Conservation (phyloP, 1,140 invertebrate genomes). For the Platyscapa corneri region DNA sequence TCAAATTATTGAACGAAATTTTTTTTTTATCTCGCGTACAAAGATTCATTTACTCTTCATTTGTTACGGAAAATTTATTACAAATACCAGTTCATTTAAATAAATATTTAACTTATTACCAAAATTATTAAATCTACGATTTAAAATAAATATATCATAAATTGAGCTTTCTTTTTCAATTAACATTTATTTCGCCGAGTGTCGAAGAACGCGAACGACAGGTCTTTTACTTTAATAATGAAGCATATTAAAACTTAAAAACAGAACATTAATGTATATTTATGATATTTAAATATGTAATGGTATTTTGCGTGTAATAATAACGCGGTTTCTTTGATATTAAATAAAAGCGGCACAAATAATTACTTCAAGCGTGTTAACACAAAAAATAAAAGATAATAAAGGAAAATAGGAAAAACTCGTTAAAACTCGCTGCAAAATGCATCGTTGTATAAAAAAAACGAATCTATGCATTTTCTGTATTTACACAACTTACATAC, state of each 20-base stretch:
- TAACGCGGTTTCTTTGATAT: constrained; percentile 2
- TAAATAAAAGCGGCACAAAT: constrained; percentile 47
- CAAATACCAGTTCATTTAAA: no score
- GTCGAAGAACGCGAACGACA: not conserved
- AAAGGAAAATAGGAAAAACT: constrained; percentile 24
- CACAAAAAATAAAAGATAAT: constrained; percentile 48
- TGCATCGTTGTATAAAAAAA: constrained; percentile 6
- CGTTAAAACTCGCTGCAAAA: not conserved
- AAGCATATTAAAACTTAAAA: not conserved
- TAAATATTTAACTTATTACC: no score
- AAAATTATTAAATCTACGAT: not conserved
- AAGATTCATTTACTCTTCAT: no score
- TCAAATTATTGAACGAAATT: no score
- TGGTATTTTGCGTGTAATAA: constrained; percentile 30
- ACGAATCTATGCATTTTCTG: not conserved
- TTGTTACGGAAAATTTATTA: no score
- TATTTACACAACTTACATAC: not conserved
- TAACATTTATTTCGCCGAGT: not conserved
- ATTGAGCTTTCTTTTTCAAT: not conserved
- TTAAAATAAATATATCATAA: not conserved
- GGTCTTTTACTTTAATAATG: not conserved
- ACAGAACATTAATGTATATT: not conserved
- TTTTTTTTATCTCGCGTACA: no score
- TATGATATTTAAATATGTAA: constrained; percentile 7
- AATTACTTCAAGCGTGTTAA: constrained; percentile 50